Percentiles rank a stretch among this genome's conserved stretches.
Evolutionary conservation across 2,113 vertebrate genomes (phyloP).

Genomic region (Oncorhynchus mykiss): DNA sequence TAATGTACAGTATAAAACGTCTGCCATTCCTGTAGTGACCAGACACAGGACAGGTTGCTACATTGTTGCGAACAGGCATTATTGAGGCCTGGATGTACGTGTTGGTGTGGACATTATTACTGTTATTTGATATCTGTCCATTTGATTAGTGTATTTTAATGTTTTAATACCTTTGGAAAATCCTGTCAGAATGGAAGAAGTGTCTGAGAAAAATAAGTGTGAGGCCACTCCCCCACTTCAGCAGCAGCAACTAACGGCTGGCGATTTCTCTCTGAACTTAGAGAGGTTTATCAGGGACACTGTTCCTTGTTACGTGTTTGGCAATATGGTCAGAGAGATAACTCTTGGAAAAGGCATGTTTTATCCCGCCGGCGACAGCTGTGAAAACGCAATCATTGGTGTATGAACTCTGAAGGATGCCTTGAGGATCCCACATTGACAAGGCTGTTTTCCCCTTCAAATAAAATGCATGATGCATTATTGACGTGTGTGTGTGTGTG

Average conservation of each 20-base stretch:
- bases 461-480: constrained; percentile 27
- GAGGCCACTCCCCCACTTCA: background rate
- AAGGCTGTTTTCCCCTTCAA: constrained; percentile 19
- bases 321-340: constrained; percentile 25
- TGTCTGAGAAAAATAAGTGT: background rate
- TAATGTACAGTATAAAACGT: too few species aligned
- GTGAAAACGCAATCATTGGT: constrained; percentile 35
- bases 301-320: constrained; percentile 17
- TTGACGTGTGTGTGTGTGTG: constrained; percentile 19
- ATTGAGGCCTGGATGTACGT: too few species aligned
- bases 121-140: too few species aligned
- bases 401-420: constrained; percentile 32
- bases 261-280: background rate
- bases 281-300: constrained; percentile 20
- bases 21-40: too few species aligned
- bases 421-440: constrained; percentile 41
- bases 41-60: too few species aligned
- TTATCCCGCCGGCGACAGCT: constrained; percentile 25
- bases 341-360: constrained; percentile 21
- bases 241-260: background rate
- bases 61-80: too few species aligned
- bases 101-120: too few species aligned
- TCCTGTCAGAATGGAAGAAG: background rate
- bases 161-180: background rate
- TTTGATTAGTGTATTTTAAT: background rate